Conservation (phyloP, 2,888 invertebrate species). For the Cephus rjabovi region DNA sequence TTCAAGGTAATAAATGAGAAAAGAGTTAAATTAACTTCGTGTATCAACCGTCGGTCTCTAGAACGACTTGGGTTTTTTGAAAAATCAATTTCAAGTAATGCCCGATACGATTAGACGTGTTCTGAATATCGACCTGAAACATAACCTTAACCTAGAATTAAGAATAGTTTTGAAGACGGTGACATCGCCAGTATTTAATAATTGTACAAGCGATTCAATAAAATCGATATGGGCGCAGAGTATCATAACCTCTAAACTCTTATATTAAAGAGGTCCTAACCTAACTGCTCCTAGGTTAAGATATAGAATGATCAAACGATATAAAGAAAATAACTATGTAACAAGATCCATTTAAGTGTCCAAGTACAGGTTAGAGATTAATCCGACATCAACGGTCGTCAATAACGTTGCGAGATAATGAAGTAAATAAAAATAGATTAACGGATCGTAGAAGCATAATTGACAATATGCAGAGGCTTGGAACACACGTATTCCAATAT, state of each 20-base stretch:
- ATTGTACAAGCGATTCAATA: not conserved
- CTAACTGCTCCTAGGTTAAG: not conserved
- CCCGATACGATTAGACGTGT: not conserved
- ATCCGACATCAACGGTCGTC: not conserved
- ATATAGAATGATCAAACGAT: not conserved
- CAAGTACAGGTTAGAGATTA: not conserved
- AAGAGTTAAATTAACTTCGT: not conserved
- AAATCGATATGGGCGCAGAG: not conserved
- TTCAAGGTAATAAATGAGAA: not conserved
- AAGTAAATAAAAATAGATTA: not conserved
- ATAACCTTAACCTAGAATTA: not conserved
- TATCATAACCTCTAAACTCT: not conserved
- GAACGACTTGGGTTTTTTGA: too few species aligned
- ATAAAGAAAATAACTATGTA: not conserved
- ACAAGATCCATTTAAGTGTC: not conserved
- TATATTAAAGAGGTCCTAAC: not conserved
- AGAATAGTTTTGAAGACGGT: not conserved
- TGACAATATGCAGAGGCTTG: not conserved
- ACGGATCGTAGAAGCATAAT: not conserved
- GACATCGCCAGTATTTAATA: not conserved
- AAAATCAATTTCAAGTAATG: not conserved
- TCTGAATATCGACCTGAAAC: not conserved
- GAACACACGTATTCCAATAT: not conserved
- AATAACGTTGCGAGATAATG: not conserved
- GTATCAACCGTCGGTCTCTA: too few species aligned